These are phyloP conservation scores for Crotalus viridis DNA, from an alignment of 2,113 vertebrate species.

Conservation along the genomic window DNA sequence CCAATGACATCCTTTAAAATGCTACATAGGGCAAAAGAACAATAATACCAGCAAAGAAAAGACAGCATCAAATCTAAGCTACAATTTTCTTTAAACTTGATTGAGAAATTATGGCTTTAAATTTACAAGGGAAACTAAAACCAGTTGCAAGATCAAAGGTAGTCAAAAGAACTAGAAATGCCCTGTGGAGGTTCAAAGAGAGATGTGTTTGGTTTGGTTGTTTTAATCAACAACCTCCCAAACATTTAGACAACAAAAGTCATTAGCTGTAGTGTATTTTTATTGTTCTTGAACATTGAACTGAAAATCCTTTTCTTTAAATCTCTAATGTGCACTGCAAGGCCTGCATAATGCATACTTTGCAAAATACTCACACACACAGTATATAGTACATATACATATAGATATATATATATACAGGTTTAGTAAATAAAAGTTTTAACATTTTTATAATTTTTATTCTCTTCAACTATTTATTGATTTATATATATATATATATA, in stretches of 20 bases:
- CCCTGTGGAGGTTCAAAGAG: slow-evolving; percentile 22
- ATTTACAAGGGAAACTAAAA: slow-evolving; percentile 25
- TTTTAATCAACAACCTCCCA: background rate
- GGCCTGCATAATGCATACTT: background rate
- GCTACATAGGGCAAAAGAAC: background rate
- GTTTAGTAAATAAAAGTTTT: too few relatives aligned
- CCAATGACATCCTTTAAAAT: background rate
- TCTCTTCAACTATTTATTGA: too few relatives aligned
- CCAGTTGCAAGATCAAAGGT: slow-evolving; percentile 19
- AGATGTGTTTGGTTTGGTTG: background rate
- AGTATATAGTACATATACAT: background rate
- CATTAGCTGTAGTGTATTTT: background rate
- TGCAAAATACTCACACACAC: background rate
- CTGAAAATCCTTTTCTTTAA: background rate
- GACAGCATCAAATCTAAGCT: slow-evolving; percentile 5
- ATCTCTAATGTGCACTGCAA: background rate
- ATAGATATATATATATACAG: background rate
- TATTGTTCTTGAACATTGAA: background rate
- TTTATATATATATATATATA: too few relatives aligned
- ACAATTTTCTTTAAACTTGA: slow-evolving; percentile 17
- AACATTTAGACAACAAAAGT: background rate
- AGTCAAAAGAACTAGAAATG: slow-evolving; percentile 3
- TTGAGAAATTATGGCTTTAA: slow-evolving; percentile 23
- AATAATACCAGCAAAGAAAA: background rate
- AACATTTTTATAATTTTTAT: too few relatives aligned